These are phyloP conservation scores for Colistium nudipinnis DNA, from an alignment of 2,113 vertebrate genomes.

Conservation along the genomic window DNA sequence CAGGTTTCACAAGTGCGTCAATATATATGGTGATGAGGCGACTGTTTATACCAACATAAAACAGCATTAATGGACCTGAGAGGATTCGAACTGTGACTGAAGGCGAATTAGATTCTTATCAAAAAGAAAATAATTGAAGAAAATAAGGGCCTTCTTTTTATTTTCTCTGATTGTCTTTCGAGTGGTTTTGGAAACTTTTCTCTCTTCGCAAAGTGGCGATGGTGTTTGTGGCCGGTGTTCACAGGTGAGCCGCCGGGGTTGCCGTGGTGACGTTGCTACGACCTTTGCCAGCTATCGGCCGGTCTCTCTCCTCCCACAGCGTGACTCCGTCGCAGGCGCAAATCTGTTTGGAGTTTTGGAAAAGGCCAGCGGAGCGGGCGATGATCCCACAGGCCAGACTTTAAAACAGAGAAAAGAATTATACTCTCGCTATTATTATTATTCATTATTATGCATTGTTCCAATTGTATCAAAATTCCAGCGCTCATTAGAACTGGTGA, in stretches of 20 bases:
- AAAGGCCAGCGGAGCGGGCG: slow-evolving; percentile 88
- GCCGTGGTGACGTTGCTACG: slow-evolving; percentile 64
- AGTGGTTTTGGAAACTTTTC: neutral
- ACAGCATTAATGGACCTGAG: neutral
- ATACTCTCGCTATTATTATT: neutral
- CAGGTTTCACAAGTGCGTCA: neutral
- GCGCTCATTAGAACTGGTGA: too few species aligned
- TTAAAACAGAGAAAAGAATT: neutral
- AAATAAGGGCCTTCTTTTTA: neutral
- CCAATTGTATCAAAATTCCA: neutral
- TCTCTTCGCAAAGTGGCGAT: neutral
- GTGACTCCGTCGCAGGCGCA: slow-evolving; percentile 91
- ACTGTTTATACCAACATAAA: neutral
- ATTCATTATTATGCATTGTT: neutral
- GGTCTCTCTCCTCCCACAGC: slow-evolving; percentile 90
- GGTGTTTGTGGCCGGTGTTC: slow-evolving; percentile 14
- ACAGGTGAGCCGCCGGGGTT: slow-evolving; percentile 77
- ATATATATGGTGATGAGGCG: neutral
- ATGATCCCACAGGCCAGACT: slow-evolving; percentile 94
- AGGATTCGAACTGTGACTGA: neutral
- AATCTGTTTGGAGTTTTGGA: slow-evolving; percentile 90
- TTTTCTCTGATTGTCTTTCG: slow-evolving; percentile 32
- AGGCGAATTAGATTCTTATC: neutral
- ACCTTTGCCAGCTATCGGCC: slow-evolving; percentile 81
- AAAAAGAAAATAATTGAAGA: neutral